phyloP scores from a whole-genome alignment of 2,888 invertebrate genomes.

The Chesias legatella region DNA sequence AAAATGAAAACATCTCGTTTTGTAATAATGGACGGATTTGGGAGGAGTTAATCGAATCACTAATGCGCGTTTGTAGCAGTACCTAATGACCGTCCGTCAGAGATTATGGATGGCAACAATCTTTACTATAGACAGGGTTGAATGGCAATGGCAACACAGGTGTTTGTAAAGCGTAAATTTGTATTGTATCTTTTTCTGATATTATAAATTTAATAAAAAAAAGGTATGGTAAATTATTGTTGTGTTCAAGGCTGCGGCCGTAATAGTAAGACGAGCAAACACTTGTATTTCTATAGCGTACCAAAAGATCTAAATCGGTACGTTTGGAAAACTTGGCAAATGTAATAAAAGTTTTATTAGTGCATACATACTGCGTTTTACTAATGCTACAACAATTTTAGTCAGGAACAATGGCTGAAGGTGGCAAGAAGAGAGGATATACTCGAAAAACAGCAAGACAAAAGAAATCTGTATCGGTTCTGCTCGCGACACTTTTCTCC shows the following conservation, averaged over 20 bases:
- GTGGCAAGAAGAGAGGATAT: slow-evolving; percentile 56
- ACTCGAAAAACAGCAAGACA: slow-evolving; percentile 39
- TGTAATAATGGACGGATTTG: too few relatives aligned
- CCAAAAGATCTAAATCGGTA: slow-evolving; percentile 62
- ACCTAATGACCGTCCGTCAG: too few relatives aligned
- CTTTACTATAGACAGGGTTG: too few relatives aligned
- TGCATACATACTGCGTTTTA: too few relatives aligned
- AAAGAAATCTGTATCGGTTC: slow-evolving; percentile 46
- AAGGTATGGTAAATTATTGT: slow-evolving; percentile 66
- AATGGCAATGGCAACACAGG: too few relatives aligned
- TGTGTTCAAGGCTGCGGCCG: slow-evolving; percentile 62
- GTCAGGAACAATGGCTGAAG: slow-evolving; percentile 58
- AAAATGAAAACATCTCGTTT: too few relatives aligned
- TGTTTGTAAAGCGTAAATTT: too few relatives aligned
- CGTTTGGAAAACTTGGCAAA: too few relatives aligned
- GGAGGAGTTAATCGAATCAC: too few relatives aligned
- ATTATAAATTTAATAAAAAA: slow-evolving; percentile 3
- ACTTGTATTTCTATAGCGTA: slow-evolving; percentile 60
- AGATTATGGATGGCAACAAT: too few relatives aligned
- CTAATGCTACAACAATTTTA: slow-evolving; percentile 22
- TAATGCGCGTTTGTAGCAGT: too few relatives aligned
- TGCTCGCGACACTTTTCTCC: slow-evolving; percentile 66
- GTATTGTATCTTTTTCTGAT: neutral
- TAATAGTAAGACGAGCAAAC: slow-evolving; percentile 58
- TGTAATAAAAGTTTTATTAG: too few relatives aligned